A percentile compares a stretch with the other conserved stretches of the same genome.
These are phyloP conservation scores for Babyrousa celebensis DNA, from an alignment of 2,797 vertebrate species.

Conservation along the genomic window DNA sequence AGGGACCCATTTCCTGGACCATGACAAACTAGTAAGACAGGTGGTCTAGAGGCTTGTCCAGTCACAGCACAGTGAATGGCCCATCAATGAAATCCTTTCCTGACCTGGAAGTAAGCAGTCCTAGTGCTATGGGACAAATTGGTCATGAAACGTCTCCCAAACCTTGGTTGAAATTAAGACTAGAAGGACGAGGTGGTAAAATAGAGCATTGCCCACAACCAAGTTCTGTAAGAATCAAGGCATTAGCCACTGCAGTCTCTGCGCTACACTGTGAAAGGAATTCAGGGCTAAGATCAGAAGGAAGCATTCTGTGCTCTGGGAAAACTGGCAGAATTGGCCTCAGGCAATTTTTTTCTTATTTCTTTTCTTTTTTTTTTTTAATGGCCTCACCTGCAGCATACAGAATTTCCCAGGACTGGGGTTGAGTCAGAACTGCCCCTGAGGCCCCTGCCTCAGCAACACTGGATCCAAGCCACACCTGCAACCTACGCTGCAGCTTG, in stretches of 20 bases:
- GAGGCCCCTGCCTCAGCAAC: no score
- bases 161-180: background rate
- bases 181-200: background rate
- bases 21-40: accelerated
- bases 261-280: background rate
- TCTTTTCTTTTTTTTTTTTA: no score
- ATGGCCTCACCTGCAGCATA: no score
- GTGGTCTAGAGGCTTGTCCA: background rate
- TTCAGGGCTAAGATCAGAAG: background rate
- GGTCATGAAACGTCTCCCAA: background rate
- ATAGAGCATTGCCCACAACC: background rate
- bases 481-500: no score
- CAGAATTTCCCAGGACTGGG: no score
- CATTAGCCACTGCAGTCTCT: background rate
- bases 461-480: no score
- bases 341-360: background rate
- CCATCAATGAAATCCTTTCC: background rate
- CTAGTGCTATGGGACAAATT: background rate
- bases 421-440: no score
- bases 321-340: background rate
- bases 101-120: background rate
- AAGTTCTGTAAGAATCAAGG: background rate
- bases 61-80: background rate
- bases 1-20: background rate
- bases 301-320: background rate